Evolutionary conservation across 92 coral and sea anemone species (phyloP).

Genomic region (Epizoanthus fatuus): DNA sequence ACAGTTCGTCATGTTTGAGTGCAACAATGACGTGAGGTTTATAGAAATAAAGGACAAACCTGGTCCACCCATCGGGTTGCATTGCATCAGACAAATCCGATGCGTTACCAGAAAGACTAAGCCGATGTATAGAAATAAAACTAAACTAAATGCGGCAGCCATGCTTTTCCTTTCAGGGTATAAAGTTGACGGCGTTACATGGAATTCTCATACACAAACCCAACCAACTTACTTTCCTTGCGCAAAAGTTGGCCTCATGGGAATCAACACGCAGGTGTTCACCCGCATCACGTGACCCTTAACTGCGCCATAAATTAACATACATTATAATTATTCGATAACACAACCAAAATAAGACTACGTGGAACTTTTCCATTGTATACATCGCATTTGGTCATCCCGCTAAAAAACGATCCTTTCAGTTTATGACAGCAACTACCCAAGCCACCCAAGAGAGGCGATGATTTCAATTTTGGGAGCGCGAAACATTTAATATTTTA

Average conservation of each 20-base stretch:
- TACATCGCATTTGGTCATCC: conserved; percentile 32
- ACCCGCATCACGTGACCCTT: conserved; percentile 69
- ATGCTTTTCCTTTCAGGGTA: conserved; percentile 73
- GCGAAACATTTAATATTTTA: background rate
- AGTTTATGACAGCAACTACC: background rate
- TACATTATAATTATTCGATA: conserved; percentile 32
- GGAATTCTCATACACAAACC: conserved; percentile 96
- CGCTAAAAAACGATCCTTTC: conserved; percentile 7
- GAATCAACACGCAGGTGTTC: conserved; percentile 92
- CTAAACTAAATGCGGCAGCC: conserved; percentile 85
- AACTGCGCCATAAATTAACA: conserved; percentile 47
- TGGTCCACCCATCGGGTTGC: conserved; percentile 96
- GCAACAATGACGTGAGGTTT: too few relatives aligned
- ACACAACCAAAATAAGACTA: conserved; percentile 23
- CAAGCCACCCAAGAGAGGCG: background rate
- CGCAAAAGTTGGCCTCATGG: conserved; percentile 91
- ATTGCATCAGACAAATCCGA: conserved; percentile 97
- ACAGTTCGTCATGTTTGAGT: too few relatives aligned
- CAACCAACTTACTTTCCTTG: conserved; percentile 44
- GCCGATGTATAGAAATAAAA: conserved; percentile 86
- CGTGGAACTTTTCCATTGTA: conserved; percentile 60
- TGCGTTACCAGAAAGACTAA: conserved; percentile 90
- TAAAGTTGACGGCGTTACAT: conserved; percentile 65
- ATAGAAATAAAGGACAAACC: too few relatives aligned
- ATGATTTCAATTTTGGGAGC: background rate